Conservation (phyloP, 2,888 invertebrate genomes). For the Trichopoda pennipes region DNA sequence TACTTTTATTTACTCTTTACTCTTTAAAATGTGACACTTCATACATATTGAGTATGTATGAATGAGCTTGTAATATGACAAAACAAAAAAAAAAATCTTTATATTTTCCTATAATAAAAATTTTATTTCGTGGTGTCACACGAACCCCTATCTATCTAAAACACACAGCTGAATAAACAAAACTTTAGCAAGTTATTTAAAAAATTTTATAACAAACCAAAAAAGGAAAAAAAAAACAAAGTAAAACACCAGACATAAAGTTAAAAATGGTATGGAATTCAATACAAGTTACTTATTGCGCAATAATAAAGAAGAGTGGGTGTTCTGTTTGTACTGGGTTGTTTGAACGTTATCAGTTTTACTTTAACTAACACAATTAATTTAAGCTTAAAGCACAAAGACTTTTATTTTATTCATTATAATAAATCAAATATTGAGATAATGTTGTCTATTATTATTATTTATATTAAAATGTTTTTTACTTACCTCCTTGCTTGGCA, state of each 20-base stretch:
- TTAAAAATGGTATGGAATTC: background rate
- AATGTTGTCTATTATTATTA: background rate
- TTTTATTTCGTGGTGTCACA: background rate
- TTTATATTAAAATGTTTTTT: background rate
- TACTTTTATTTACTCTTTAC: no score
- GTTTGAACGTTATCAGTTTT: background rate
- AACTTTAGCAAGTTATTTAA: conserved; percentile 11
- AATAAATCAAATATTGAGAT: background rate
- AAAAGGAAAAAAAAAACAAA: no score
- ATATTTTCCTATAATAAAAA: background rate
- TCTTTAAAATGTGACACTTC: no score
- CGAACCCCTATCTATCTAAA: background rate
- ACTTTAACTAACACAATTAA: conserved; percentile 17
- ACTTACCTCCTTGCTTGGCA: conserved; percentile 95
- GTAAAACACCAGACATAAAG: conserved; percentile 1
- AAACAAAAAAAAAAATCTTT: background rate
- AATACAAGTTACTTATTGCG: conserved; percentile 2
- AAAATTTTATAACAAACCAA: conserved; percentile 18
- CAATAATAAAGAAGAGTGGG: conserved; percentile 26
- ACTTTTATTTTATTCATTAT: conserved; percentile 44
- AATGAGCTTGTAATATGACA: background rate
- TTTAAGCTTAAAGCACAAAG: conserved; percentile 22
- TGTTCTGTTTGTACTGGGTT: background rate
- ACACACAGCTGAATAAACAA: conserved; percentile 53
- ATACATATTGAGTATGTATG: no score